Conservation (phyloP, 2,113 vertebrate genomes). For the Xiphophorus hellerii region DNA sequence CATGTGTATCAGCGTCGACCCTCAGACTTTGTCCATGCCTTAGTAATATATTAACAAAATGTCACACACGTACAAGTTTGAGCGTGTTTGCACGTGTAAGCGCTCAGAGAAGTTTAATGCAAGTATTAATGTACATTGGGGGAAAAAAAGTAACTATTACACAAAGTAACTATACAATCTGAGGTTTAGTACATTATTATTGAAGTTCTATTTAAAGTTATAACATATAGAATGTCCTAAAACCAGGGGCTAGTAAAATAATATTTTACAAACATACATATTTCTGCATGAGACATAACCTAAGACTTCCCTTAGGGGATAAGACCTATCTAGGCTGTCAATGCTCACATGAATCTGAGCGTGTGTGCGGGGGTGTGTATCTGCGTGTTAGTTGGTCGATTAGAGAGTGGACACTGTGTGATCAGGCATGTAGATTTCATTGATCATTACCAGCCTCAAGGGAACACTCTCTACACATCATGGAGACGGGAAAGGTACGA, state of each 20-base stretch:
- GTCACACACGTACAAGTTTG: constrained; percentile 27
- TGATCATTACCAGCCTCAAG: constrained; percentile 65
- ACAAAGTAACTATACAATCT: neutral
- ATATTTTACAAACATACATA: neutral
- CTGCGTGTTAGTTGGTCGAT: constrained; percentile 19
- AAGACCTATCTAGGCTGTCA: neutral
- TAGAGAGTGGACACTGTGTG: constrained; percentile 63
- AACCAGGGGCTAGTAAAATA: neutral
- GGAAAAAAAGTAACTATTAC: neutral
- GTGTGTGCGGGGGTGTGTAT: neutral
- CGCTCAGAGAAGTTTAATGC: neutral
- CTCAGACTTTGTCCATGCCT: constrained; percentile 76
- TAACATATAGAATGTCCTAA: neutral
- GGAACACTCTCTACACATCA: constrained; percentile 51
- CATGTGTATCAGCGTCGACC: constrained; percentile 34
- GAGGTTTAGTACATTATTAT: neutral
- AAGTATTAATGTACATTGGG: neutral
- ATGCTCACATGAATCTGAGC: neutral
- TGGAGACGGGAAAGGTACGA: constrained; percentile 79
- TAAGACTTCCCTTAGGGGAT: neutral
- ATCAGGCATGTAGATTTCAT: constrained; percentile 38
- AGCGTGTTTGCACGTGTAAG: neutral
- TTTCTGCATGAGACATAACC: neutral
- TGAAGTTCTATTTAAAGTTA: neutral
- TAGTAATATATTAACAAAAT: constrained; percentile 78